Base-by-base conservation (phyloP, 2,113 vertebrate genomes). In the Xenopus laevis region DNA sequence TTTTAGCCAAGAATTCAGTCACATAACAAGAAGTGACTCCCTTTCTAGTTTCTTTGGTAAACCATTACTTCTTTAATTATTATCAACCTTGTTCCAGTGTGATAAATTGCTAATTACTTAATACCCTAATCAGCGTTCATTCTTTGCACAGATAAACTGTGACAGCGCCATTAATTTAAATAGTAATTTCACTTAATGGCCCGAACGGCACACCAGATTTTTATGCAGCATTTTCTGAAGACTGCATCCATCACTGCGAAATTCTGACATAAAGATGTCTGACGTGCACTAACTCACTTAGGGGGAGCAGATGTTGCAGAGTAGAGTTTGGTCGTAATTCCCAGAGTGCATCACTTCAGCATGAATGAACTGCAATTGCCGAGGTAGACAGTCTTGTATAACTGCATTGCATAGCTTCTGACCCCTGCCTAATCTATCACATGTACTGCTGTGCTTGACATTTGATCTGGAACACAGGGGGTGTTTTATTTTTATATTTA, bases 41-140 rank as follows among this genome's bases (percentile, higher is more conserved):
- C 89, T 92, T 95, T 95, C 94, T 91, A 92, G 92, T 93, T 95
- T 93, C 92, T 92, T 93, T 92, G 90, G 92, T 95, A 94, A 92
- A 89, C 93, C 95, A 92, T 92, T 93, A 90, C 89, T 92, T 94
- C 93, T 95, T 93, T 96, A 98, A 98, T 96, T 95, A 94, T 94
- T 93, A 94, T 94, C 92, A 93, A 93, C 93, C 93, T 96, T 94
- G 94, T 96, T 96, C 91, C 89, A 88, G 90, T 88, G 91, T 98
- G 96, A 98, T 97, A 95, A 97, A 98, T 95, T 95, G 94, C 93
- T 96, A 96, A 96, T 93, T 97, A 96, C 95, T 98, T 95, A 98
- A 98, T 94, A 93, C 92, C 92, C 93, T 96, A 96, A 98, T 99
- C 95, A 96, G 93, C 89, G 91, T 93, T 96, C 94, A 95, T 94